phyloP scores from a whole-genome alignment of 2,797 vertebrate genomes.

The Synaphobranchus kaupii region DNA sequence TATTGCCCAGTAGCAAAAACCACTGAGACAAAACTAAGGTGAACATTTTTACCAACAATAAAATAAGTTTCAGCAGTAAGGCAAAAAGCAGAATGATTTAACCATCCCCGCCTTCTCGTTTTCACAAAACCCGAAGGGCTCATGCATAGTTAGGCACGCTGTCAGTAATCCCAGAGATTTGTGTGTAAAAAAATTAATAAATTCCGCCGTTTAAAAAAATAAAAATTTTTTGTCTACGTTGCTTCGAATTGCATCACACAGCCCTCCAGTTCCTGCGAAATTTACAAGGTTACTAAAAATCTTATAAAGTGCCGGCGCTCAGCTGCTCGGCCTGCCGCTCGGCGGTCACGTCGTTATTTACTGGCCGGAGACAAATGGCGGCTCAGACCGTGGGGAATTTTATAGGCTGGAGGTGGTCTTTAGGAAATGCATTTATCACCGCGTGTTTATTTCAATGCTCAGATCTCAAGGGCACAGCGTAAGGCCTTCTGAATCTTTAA shows the following conservation, averaged over 20 bases:
- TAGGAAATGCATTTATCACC: constrained; percentile 22
- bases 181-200: not conserved
- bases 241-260: not conserved
- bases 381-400: not conserved
- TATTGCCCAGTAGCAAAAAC: not conserved
- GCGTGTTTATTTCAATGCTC: not conserved
- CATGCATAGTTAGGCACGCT: not conserved
- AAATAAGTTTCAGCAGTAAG: not conserved
- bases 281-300: constrained; percentile 14
- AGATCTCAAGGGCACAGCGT: constrained; percentile 5
- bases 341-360: not conserved
- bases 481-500: constrained; percentile 8
- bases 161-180: not conserved
- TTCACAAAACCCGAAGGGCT: not conserved
- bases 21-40: not conserved
- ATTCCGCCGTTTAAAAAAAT: not conserved
- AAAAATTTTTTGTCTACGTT: not conserved
- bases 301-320: not conserved
- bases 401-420: constrained; percentile 20
- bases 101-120: not conserved
- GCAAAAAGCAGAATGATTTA: not conserved
- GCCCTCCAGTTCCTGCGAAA: constrained; percentile 2
- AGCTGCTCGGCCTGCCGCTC: not conserved
- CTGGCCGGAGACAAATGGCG: constrained; percentile 14
- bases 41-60: not conserved